Conservation (phyloP, 2,797 vertebrate species). For the Enteromius radiatus region DNA sequence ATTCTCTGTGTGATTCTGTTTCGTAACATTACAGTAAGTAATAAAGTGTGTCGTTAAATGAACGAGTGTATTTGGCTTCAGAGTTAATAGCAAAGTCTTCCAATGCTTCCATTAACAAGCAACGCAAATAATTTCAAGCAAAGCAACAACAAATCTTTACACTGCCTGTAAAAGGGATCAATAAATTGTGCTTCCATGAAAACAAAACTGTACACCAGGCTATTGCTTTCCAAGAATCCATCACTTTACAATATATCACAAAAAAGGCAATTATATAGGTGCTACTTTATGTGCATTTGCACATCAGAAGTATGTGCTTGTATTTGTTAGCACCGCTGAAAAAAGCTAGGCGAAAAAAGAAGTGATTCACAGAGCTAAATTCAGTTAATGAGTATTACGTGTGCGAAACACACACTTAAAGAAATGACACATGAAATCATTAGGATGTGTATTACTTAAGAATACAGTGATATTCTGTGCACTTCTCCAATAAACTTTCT, state of each 20-base stretch:
- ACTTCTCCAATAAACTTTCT: conserved; percentile 20
- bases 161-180: conserved; percentile 5
- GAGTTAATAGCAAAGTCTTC: conserved; percentile 17
- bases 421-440: not conserved
- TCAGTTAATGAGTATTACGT: not conserved
- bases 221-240: not conserved
- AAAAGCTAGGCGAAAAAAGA: not conserved
- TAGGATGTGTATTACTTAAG: not conserved
- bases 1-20: not conserved
- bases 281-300: not conserved
- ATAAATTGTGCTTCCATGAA: conserved; percentile 25
- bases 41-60: not conserved
- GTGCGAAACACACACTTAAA: not conserved
- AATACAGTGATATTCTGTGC: not conserved
- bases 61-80: not conserved
- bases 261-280: not conserved
- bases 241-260: conserved; percentile 1
- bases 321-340: not conserved
- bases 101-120: conserved; percentile 18
- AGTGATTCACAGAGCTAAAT: not conserved
- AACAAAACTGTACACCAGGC: conserved; percentile 14
- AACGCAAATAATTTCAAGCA: not conserved
- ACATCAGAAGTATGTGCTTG: not conserved
- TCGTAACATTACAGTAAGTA: not conserved
- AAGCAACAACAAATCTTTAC: conserved; percentile 30